Evolutionary conservation across 2,797 vertebrate species (phyloP), one percentile per base, ranked within the genome.

Genomic region (Sitta carolinensis): DNA sequence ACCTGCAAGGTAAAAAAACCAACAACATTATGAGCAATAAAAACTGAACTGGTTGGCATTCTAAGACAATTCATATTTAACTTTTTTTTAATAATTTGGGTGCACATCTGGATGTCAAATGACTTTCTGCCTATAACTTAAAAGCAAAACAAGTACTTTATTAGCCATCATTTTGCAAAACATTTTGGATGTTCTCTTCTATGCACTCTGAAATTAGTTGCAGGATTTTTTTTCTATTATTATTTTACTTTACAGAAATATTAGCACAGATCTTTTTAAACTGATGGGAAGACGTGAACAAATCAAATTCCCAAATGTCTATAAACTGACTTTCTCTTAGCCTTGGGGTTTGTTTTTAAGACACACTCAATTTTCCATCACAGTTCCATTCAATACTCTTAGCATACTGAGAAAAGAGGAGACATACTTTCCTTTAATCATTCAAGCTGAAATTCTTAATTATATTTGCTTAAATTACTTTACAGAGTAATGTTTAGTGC

Each of bases 361-460:
- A 87, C 59, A 88, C 3, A 19, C 72, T 91, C 72, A 79, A 83
- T 96, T 96, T 95, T 91, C 89, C 81, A 78, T 61, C 77, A 77
- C 82, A 82, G 54, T 47, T 66, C 74, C 66, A 78, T 92, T 95
- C 82, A 76, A 94, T 95, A 87, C 70, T 92, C 66, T 84, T 42
- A 82, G 66, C 74, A 82, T 64, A 84, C 43, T 52, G 64, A 94
- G 76, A 73, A 91, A 82, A 91, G 55, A 72, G 66, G 43, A 81
- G 48, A 86, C 29, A 72, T 76, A 61, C 40, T 80, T 93, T 77
- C 67, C 74, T 83, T 85, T 95, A 82, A 94, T 81, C 86, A 95
- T 64, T 95, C 58, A 88, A 88, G 86, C 91, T 64, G 95, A 95
- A 96, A 73, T 85, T 97, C 87, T 85, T 91, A 79, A 94, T 96